Conservation (phyloP, 2,797 vertebrate genomes). For the Phyllotis vaccarum region DNA sequence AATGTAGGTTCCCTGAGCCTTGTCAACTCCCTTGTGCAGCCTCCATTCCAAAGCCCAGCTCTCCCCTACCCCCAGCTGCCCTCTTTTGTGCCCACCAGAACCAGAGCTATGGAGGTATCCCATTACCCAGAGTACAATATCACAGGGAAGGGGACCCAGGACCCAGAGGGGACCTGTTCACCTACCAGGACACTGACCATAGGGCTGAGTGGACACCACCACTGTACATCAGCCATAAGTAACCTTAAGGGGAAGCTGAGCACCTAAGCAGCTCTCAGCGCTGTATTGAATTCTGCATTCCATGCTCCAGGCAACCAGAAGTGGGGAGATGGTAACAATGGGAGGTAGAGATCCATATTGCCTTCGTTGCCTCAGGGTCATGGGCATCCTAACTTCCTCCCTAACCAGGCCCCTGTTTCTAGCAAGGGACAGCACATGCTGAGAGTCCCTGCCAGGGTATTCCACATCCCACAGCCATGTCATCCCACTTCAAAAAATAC, state of each 20-base stretch:
- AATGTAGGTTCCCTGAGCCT: background rate
- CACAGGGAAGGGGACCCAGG: background rate
- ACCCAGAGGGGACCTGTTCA: background rate
- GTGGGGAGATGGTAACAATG: no score
- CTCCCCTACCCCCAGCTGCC: no score
- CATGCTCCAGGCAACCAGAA: background rate
- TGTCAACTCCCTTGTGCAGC: rapidly evolving
- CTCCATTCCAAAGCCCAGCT: background rate
- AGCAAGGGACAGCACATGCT: background rate
- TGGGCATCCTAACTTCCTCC: rapidly evolving
- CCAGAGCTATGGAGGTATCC: background rate
- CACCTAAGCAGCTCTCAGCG: background rate
- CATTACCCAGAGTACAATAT: background rate
- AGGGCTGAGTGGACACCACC: background rate
- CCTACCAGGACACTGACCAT: background rate
- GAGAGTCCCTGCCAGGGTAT: background rate
- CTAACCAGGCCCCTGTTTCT: background rate
- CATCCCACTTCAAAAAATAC: background rate
- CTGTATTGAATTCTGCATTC: no score
- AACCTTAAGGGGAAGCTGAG: background rate
- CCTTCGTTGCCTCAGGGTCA: no score
- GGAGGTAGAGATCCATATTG: rapidly evolving
- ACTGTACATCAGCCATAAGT: background rate
- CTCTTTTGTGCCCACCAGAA: no score
- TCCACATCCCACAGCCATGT: background rate